A percentile compares a stretch with the other conserved stretches of the same genome.
These are phyloP conservation scores for Patiria miniata DNA, from an alignment of 35 echinoderm and acorn worm species.

Conservation along the genomic window DNA sequence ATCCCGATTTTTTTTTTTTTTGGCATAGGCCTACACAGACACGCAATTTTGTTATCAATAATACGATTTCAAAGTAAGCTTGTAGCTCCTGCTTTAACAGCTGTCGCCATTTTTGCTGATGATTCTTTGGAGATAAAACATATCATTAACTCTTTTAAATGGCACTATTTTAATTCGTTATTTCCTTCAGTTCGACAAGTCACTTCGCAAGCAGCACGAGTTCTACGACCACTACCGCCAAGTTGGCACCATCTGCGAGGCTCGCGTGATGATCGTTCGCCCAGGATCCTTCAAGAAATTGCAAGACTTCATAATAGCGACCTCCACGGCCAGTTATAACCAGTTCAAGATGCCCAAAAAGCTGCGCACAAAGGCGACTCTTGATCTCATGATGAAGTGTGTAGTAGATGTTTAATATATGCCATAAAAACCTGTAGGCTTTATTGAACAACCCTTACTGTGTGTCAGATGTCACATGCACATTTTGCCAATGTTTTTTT, in stretches of 20 bases:
- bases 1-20: no score
- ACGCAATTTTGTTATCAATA: no score
- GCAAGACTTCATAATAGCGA: conserved; percentile 45
- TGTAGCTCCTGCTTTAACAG: not conserved
- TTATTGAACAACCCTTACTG: no score
- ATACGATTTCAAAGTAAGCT: no score
- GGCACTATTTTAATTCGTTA: no score
- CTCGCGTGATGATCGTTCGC: conserved; percentile 34
- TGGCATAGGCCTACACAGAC: not conserved
- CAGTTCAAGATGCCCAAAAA: conserved; percentile 75
- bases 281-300: conserved; percentile 44
- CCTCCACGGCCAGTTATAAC: conserved; percentile 31
- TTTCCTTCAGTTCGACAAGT: conserved; percentile 3
- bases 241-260: not conserved
- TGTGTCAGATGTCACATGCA: no score
- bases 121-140: no score
- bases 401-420: not conserved
- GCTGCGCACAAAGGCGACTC: conserved; percentile 24
- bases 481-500: no score
- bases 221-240: conserved; percentile 29
- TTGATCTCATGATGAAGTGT: conserved; percentile 25
- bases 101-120: no score
- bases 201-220: conserved; percentile 19
- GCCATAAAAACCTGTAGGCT: no score
- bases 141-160: no score